These are phyloP conservation scores for Venustaconcha ellipsiformis DNA, from an alignment of 1,140 invertebrate species.

Conservation along the genomic window DNA sequence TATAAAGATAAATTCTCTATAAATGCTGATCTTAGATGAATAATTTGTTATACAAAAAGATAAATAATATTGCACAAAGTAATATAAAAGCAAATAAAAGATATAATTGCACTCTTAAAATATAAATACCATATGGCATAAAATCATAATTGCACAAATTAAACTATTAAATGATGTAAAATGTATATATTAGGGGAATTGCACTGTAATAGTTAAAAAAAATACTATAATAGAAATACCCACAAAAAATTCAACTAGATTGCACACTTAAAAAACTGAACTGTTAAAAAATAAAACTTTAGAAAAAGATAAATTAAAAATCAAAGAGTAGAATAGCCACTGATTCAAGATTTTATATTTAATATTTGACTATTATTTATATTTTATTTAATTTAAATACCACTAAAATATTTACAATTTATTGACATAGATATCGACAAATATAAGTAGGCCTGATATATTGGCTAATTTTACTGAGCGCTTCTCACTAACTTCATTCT, in stretches of 20 bases:
- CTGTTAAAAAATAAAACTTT: background rate
- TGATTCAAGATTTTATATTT: too few species aligned
- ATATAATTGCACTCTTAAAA: constrained; percentile 13
- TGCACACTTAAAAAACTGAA: background rate
- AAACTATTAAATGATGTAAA: too few species aligned
- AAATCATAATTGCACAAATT: too few species aligned
- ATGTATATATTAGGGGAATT: background rate
- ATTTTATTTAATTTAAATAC: too few species aligned
- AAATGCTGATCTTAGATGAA: background rate
- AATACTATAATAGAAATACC: constrained; percentile 2
- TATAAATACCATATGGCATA: constrained; percentile 1
- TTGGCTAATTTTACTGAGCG: too few species aligned
- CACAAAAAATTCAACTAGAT: background rate
- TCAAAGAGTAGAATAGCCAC: too few species aligned
- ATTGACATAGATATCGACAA: too few species aligned
- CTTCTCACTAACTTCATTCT: background rate
- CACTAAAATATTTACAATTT: too few species aligned
- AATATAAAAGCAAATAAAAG: constrained; percentile 2
- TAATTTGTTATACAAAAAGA: constrained; percentile 7
- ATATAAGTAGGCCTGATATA: too few species aligned
- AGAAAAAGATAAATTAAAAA: too few species aligned
- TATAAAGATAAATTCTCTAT: background rate
- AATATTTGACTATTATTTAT: too few species aligned
- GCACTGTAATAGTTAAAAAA: background rate
- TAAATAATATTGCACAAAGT: constrained; percentile 11